phyloP scores from a whole-genome alignment of 1,140 invertebrate species.

The Sitophilus oryzae region DNA sequence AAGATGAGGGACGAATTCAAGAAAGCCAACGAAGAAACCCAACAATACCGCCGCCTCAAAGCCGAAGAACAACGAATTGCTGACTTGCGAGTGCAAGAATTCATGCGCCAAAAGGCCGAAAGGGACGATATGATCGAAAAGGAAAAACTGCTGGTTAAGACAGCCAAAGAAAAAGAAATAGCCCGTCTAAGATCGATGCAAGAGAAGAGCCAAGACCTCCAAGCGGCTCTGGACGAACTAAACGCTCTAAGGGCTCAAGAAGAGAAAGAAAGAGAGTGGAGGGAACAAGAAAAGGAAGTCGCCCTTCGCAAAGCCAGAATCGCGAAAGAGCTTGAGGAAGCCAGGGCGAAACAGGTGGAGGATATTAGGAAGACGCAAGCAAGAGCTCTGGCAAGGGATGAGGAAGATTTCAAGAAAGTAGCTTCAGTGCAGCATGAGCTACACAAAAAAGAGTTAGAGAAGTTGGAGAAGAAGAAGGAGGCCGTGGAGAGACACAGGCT shows the following conservation, averaged over 20 bases:
- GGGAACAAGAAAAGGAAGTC: conserved; percentile 41
- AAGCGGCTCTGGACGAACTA: conserved; percentile 43
- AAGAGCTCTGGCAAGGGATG: conserved; percentile 54
- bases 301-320: conserved; percentile 34
- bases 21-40: conserved; percentile 52
- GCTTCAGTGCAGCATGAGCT: conserved; percentile 35
- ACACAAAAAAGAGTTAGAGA: conserved; percentile 46
- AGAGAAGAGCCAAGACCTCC: conserved; percentile 42
- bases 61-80: conserved; percentile 55
- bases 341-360: conserved; percentile 48
- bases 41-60: conserved; percentile 51
- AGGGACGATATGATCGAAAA: conserved; percentile 51
- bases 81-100: conserved; percentile 56
- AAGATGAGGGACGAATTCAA: conserved; percentile 50
- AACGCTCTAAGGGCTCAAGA: conserved; percentile 44
- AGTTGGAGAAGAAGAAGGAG: conserved; percentile 46
- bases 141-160: conserved; percentile 46
- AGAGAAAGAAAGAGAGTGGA: conserved; percentile 45
- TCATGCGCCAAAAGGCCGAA: conserved; percentile 53
- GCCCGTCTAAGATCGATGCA: conserved; percentile 46
- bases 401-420: conserved; percentile 52
- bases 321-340: conserved; percentile 38
- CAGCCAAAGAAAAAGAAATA: conserved; percentile 49
- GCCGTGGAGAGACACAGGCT: conserved; percentile 46
- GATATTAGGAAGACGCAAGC: conserved; percentile 51